Evolutionary conservation across 2,888 invertebrate species (phyloP), one percentile per base, ranked within the genome.

Genomic region (Podotricha telesiphe): DNA sequence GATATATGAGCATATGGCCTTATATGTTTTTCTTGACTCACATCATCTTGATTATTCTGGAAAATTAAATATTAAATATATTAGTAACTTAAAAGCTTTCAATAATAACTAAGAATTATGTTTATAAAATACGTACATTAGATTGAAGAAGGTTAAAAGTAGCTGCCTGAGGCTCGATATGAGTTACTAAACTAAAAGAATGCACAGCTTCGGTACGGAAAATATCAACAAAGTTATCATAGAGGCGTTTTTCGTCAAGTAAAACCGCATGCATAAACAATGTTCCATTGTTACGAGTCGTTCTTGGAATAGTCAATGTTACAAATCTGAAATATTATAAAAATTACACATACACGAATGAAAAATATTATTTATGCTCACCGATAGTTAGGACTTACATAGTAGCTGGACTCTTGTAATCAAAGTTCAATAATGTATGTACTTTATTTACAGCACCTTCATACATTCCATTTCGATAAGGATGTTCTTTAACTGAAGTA

Each of bases 241-340:
- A 93, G 0, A 93, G 79, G 2, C 92, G 90, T 45, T 82, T 89
- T 22, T 89, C 87, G 40, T 94, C 94, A 70, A 94, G 86, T 63
- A 96, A 94, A 19, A 95, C 94, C 1, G 96, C 94, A 85, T 98
- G 97, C 81, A 98, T 94, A 81, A 94, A 96, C 56, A 99, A 83
- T 7, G 96, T 96, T 0, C 98, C 99, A 93, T 99, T 99, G 68
- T 95, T 94, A 15, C 96, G 93, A 0, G 96, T 97, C 83, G 94
- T 95, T 22, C 89, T 86, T 4, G 98, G 97, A 74, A 98, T 90
- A 73, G 95, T 93, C 65, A 98, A 85, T 65, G 90, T 92, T 34
- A 97, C 81, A 61, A 94, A 93, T 78, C 97, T 97, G 82, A 53
- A 81, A 82, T 67, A 67, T 40, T 64, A 71, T 1, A 74, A 67